Conservation (phyloP, 1,140 invertebrate species). For the Brachionus asplanchnoidis region DNA sequence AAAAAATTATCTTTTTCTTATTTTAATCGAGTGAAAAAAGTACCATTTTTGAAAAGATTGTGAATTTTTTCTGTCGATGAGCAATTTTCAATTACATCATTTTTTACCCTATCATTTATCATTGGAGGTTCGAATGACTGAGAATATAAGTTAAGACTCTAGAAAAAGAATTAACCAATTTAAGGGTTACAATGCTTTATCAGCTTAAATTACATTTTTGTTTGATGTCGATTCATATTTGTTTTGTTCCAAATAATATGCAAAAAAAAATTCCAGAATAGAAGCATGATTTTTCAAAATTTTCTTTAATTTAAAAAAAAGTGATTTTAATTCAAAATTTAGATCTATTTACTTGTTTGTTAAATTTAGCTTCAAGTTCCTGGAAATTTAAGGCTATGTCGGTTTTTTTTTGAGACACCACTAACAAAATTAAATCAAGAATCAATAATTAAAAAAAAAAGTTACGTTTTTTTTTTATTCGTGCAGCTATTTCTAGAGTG, state of each 20-base stretch:
- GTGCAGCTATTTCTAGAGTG: constrained; percentile 3
- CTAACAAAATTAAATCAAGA: background rate
- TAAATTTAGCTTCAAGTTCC: constrained; percentile 30
- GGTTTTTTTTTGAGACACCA: constrained; percentile 14
- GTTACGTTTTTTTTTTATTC: constrained; percentile 21
- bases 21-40: background rate
- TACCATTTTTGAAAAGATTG: constrained; percentile 17
- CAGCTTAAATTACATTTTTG: background rate
- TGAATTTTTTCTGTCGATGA: constrained; percentile 9
- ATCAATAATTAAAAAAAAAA: background rate
- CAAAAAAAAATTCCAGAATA: constrained; percentile 18
- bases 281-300: constrained; percentile 17
- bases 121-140: background rate
- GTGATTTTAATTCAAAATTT: background rate
- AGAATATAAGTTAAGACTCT: background rate
- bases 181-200: background rate
- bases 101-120: background rate
- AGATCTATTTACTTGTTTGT: background rate
- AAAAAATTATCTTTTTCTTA: background rate
- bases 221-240: constrained; percentile 23
- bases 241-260: constrained; percentile 6
- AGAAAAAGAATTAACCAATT: background rate
- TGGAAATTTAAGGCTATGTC: background rate
- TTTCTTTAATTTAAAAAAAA: background rate
- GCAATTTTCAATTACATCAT: background rate